Percentiles rank a stretch among this genome's conserved stretches.
Evolutionary conservation across 2,888 invertebrate species (phyloP).

Genomic region (Ichneumon xanthorius): DNA sequence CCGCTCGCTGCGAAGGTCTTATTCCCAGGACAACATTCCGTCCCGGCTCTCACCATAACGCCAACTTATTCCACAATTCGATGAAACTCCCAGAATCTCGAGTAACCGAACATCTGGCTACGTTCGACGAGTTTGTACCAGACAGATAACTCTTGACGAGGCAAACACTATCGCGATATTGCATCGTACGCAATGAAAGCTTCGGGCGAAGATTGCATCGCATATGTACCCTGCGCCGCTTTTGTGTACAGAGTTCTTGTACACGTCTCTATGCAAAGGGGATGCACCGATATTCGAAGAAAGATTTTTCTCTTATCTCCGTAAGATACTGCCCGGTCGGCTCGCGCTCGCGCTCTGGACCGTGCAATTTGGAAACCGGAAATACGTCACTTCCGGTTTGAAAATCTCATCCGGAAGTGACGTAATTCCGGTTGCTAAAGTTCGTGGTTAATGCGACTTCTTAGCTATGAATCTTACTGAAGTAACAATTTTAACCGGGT

Average conservation of each 20-base stretch:
- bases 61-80: slow-evolving; percentile 20
- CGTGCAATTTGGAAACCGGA: too few relatives aligned
- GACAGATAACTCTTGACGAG: neutral
- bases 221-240: neutral
- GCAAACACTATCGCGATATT: slow-evolving; percentile 8
- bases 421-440: too few relatives aligned
- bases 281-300: neutral
- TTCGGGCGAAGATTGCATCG: slow-evolving; percentile 5
- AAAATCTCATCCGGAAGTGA: too few relatives aligned
- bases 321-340: neutral
- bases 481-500: neutral
- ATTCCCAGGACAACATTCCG: neutral
- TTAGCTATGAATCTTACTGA: neutral
- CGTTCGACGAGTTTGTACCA: slow-evolving; percentile 16
- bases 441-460: too few relatives aligned
- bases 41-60: slow-evolving; percentile 11
- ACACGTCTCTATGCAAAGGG: neutral
- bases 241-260: neutral
- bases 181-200: slow-evolving; percentile 5
- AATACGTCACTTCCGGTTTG: too few relatives aligned
- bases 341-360: too few relatives aligned
- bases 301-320: neutral
- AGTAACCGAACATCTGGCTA: slow-evolving; percentile 36
- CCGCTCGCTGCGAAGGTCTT: neutral
- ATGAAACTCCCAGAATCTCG: slow-evolving; percentile 21